A percentile compares a stretch with the other conserved stretches of the same genome.
These are phyloP conservation scores for Globodera rostochiensis DNA, from an alignment of 1,140 invertebrate species.

Conservation along the genomic window DNA sequence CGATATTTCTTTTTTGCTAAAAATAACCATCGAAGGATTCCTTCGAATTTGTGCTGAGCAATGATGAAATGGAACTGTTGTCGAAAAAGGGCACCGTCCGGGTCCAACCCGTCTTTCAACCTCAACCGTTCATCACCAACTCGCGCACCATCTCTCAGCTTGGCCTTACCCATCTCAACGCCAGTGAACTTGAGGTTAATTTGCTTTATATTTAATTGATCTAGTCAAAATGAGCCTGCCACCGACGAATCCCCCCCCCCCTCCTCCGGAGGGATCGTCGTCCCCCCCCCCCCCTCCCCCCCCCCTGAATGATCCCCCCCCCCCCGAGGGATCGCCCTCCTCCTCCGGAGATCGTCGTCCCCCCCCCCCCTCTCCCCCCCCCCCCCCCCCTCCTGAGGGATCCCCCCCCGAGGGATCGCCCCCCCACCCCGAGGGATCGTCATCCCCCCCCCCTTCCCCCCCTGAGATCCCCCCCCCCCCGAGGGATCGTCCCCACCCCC, in stretches of 20 bases:
- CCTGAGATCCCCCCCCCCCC: background rate
- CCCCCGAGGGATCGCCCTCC: background rate
- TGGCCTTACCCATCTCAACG: conserved; percentile 54
- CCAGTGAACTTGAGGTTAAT: conserved; percentile 36
- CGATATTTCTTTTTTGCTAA: background rate
- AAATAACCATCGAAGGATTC: conserved; percentile 41
- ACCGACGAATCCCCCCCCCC: background rate
- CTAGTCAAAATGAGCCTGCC: too few relatives aligned
- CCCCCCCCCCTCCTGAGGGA: too few relatives aligned
- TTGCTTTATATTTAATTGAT: background rate
- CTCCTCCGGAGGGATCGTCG: background rate
- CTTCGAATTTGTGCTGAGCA: conserved; percentile 58
- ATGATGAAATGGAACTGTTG: conserved; percentile 58
- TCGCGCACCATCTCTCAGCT: conserved; percentile 53
- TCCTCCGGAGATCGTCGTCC: too few relatives aligned
- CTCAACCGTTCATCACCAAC: conserved; percentile 51
- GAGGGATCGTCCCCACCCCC: background rate
- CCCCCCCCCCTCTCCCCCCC: background rate
- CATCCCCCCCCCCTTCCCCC: too few relatives aligned
- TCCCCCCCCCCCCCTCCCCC: background rate
- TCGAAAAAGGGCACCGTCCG: conserved; percentile 44
- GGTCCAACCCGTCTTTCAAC: conserved; percentile 43
- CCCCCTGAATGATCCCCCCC: too few relatives aligned
- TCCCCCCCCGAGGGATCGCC: background rate
- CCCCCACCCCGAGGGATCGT: background rate